These are phyloP conservation scores for Gasterosteus nipponicus DNA, from an alignment of 2,113 vertebrate species.

Conservation along the genomic window DNA sequence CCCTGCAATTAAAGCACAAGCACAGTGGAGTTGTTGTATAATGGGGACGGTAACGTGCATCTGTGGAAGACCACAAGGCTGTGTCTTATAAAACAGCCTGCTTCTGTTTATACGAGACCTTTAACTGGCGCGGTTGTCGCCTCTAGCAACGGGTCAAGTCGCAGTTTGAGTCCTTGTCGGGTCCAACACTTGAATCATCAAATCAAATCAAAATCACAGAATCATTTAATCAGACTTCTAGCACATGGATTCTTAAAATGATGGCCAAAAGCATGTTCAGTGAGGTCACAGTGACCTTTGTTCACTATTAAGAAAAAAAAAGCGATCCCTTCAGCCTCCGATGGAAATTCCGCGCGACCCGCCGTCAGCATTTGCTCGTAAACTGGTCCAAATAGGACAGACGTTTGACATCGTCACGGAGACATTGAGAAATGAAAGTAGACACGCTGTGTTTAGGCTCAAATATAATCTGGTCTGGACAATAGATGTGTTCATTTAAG, in stretches of 20 bases:
- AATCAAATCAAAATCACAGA: too few species aligned
- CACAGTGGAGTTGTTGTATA: constrained; percentile 19
- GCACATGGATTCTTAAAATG: neutral
- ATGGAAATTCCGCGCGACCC: too few species aligned
- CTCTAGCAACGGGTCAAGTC: neutral
- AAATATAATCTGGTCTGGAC: neutral
- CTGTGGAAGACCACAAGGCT: constrained; percentile 23
- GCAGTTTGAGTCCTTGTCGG: neutral
- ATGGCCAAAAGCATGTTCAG: neutral
- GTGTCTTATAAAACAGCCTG: constrained; percentile 12
- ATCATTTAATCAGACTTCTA: neutral
- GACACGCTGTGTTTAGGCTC: neutral
- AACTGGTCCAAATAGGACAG: neutral
- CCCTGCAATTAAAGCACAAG: constrained; percentile 8
- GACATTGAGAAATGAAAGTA: neutral
- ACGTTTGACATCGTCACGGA: neutral
- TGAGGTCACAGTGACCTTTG: neutral
- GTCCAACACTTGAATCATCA: neutral
- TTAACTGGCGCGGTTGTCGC: neutral
- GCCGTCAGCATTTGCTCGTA: neutral
- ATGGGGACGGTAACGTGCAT: neutral
- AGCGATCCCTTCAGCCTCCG: neutral
- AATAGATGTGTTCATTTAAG: neutral
- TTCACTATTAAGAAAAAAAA: neutral
- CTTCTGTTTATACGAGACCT: constrained; percentile 6